Percentiles rank a stretch among this genome's conserved stretches.
Conservation (phyloP, 2,797 vertebrate species). For the Podarcis lilfordi region DNA sequence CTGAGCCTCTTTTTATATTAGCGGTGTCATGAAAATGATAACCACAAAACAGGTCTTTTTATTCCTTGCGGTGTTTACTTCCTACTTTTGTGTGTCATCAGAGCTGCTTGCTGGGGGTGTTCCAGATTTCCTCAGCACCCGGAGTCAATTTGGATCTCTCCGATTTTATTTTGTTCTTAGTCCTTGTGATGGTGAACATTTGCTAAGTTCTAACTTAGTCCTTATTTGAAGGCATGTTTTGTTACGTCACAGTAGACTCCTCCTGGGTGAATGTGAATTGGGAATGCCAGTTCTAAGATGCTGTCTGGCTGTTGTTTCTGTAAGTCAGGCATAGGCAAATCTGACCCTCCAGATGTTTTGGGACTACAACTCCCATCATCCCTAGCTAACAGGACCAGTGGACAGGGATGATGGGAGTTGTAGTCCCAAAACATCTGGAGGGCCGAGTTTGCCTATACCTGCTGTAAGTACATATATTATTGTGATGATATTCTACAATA, state of each 20-base stretch:
- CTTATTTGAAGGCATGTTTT: no score
- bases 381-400: no score
- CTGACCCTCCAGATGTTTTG: no score
- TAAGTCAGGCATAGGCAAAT: neutral
- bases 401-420: no score
- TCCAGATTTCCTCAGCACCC: neutral
- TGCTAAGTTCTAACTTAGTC: no score
- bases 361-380: no score
- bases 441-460: no score
- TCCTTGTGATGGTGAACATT: neutral
- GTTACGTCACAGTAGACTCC: no score
- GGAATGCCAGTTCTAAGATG: neutral
- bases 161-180: neutral
- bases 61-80: neutral
- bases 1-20: neutral
- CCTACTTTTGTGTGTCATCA: neutral
- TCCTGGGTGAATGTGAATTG: neutral
- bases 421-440: no score
- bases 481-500: no score
- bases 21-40: neutral
- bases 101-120: neutral
- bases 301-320: neutral
- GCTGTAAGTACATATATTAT: no score
- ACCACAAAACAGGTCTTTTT: neutral
- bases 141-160: neutral